A percentile compares a stretch with the other conserved stretches of the same genome.
These are phyloP conservation scores for Melinaea menophilus DNA, from an alignment of 2,888 invertebrate genomes.

Conservation along the genomic window DNA sequence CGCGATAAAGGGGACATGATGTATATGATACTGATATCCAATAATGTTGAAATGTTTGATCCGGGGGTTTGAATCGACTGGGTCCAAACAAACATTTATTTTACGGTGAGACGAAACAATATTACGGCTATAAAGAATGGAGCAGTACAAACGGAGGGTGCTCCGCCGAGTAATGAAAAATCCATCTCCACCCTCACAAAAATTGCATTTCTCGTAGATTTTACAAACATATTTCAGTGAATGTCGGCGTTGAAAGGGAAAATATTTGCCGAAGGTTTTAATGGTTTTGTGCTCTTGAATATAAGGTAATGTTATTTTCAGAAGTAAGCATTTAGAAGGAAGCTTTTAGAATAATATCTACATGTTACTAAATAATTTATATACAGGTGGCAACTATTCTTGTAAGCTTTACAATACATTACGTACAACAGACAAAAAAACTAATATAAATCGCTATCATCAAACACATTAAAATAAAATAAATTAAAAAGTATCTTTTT, in stretches of 20 bases:
- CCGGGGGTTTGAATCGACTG: constrained; percentile 18
- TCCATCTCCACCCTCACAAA: constrained; percentile 47
- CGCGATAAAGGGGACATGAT: constrained; percentile 46
- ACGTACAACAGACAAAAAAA: too few relatives aligned
- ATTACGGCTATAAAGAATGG: constrained; percentile 61
- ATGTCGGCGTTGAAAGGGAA: constrained; percentile 17
- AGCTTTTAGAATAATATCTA: too few relatives aligned
- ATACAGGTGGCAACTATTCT: too few relatives aligned
- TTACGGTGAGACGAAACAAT: constrained; percentile 59
- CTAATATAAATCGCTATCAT: too few relatives aligned
- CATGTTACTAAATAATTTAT: too few relatives aligned
- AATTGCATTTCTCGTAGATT: constrained; percentile 46
- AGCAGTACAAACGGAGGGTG: constrained; percentile 29
- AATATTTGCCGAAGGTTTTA: constrained; percentile 11
- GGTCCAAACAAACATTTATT: constrained; percentile 61
- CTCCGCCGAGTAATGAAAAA: constrained; percentile 54
- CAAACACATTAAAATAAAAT: too few relatives aligned
- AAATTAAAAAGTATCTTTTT: too few relatives aligned
- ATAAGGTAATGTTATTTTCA: not conserved
- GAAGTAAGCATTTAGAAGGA: not conserved
- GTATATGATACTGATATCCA: constrained; percentile 54
- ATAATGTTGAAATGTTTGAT: constrained; percentile 50
- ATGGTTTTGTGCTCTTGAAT: not conserved
- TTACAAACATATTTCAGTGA: constrained; percentile 41
- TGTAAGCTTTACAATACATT: too few relatives aligned